Evolutionary conservation across 2,113 vertebrate species (phyloP).

Genomic region (Australoheros scitulus): DNA sequence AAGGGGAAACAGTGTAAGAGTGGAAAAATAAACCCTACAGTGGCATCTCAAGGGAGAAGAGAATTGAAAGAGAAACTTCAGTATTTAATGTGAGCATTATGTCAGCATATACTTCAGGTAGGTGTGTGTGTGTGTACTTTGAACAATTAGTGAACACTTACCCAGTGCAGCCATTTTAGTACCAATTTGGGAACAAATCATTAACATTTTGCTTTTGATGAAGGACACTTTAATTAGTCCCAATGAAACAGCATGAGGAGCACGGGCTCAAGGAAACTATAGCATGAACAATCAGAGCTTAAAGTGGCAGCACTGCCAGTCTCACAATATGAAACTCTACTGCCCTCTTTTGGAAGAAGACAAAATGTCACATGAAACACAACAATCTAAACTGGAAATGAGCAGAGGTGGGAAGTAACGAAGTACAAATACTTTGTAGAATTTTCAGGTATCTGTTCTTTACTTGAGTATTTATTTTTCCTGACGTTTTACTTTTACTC

Average conservation of each 20-base stretch:
- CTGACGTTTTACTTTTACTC: no score
- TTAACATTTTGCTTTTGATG: constrained; percentile 77
- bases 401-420: neutral
- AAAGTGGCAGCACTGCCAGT: neutral
- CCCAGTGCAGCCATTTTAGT: constrained; percentile 52
- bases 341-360: constrained; percentile 70
- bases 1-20: constrained; percentile 29
- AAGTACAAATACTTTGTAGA: neutral
- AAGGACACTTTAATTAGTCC: constrained; percentile 81
- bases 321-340: constrained; percentile 49
- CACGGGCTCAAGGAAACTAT: constrained; percentile 31
- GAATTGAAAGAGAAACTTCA: neutral
- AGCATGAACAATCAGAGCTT: constrained; percentile 5
- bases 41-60: neutral
- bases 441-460: neutral
- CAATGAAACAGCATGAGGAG: constrained; percentile 67
- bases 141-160: constrained; percentile 51
- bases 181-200: constrained; percentile 73
- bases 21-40: constrained; percentile 18
- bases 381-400: neutral
- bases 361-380: neutral
- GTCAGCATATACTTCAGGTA: constrained; percentile 45
- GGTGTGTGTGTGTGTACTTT: constrained; percentile 50
- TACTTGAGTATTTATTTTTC: no score
- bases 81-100: constrained; percentile 26